phyloP scores from a whole-genome alignment of 2,888 invertebrate genomes.

The Scaeva pyrastri region DNA sequence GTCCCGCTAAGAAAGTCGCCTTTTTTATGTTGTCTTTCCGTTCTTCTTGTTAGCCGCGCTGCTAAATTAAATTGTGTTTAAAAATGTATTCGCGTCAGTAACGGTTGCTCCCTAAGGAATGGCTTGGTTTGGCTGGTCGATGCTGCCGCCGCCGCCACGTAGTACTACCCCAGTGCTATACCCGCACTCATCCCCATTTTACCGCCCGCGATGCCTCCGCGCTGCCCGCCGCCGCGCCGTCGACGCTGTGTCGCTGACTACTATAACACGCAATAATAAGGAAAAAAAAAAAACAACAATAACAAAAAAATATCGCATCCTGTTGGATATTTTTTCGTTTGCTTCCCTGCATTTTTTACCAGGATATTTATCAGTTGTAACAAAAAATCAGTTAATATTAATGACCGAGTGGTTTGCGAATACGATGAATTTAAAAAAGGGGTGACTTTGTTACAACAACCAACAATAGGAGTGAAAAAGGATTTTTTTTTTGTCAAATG shows the following conservation, averaged over 20 bases:
- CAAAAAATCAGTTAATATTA: conserved; percentile 76
- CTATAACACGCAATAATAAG: conserved; percentile 57
- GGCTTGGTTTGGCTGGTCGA: conserved; percentile 12
- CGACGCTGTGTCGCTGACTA: conserved; percentile 24
- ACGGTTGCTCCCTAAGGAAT: conserved; percentile 68
- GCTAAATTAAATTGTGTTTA: conserved; percentile 74
- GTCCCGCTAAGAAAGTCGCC: conserved; percentile 36
- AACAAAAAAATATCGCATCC: conserved; percentile 68
- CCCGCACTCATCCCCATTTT: background rate
- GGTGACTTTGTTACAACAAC: conserved; percentile 70
- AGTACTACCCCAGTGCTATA: conserved; percentile 1
- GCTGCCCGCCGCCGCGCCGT: background rate
- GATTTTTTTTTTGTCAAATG: conserved; percentile 64
- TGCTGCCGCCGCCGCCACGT: background rate
- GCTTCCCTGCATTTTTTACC: conserved; percentile 51
- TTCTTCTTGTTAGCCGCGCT: conserved; percentile 35
- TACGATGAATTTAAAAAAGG: conserved; percentile 69
- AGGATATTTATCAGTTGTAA: conserved; percentile 76
- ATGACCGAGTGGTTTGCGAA: conserved; percentile 75
- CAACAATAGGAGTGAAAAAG: conserved; percentile 45
- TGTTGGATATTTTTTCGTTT: conserved; percentile 57
- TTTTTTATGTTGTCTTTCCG: conserved; percentile 35
- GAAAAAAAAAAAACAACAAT: conserved; percentile 7
- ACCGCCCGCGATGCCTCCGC: too few species aligned
- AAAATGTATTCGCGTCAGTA: conserved; percentile 76